phyloP scores from a whole-genome alignment of 2,888 invertebrate species.

The Hydropsyche betteni region DNA sequence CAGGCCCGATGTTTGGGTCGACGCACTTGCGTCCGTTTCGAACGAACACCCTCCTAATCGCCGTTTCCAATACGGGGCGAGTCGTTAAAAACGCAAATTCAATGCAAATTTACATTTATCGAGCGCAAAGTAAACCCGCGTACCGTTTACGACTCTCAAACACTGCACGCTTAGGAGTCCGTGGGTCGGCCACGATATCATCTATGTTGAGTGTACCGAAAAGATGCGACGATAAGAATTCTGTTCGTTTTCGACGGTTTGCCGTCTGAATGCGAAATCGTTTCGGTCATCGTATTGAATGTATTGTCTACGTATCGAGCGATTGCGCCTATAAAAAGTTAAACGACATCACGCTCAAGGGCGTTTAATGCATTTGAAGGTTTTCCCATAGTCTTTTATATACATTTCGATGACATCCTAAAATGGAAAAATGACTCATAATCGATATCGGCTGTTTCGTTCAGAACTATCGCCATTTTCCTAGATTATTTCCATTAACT shows the following conservation, averaged over 20 bases:
- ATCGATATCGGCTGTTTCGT: too few relatives aligned
- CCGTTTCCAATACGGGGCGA: not conserved
- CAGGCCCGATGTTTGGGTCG: conserved; percentile 7
- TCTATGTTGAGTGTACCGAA: not conserved
- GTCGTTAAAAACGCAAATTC: conserved; percentile 15
- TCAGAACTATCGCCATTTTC: too few relatives aligned
- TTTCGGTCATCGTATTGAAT: conserved; percentile 7
- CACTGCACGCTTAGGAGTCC: too few relatives aligned
- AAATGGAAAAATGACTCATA: too few relatives aligned
- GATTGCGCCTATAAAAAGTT: not conserved
- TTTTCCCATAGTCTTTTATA: too few relatives aligned
- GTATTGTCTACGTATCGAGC: conserved; percentile 5
- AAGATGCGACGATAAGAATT: conserved; percentile 15
- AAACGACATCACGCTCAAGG: not conserved
- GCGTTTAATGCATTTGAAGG: too few relatives aligned
- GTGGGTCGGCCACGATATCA: too few relatives aligned
- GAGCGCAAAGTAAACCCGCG: too few relatives aligned
- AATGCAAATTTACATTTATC: conserved; percentile 19
- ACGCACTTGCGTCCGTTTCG: conserved; percentile 16
- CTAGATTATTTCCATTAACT: too few relatives aligned
- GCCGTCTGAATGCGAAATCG: conserved; percentile 23
- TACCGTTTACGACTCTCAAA: too few relatives aligned
- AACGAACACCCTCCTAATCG: not conserved
- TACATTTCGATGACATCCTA: too few relatives aligned
- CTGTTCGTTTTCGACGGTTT: conserved; percentile 2